Evolutionary conservation across 1,140 invertebrate species (phyloP).

Genomic region (Parasteatoda tepidariorum): DNA sequence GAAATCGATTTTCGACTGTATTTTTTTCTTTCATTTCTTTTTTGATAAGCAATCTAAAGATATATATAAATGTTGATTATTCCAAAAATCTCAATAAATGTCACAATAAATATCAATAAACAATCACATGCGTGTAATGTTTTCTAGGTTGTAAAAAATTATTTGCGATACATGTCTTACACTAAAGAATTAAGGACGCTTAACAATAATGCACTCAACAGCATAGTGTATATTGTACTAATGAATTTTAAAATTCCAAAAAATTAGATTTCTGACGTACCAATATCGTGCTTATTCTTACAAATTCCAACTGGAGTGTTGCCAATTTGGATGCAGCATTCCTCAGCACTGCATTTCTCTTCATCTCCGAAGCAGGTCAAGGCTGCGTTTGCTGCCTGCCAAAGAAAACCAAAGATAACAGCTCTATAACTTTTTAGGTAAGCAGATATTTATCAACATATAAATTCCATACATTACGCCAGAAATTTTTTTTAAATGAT

Average conservation of each 20-base stretch:
- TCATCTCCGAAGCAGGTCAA: slow-evolving; percentile 24
- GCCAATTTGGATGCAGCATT: slow-evolving; percentile 23
- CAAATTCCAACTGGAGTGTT: slow-evolving; percentile 9
- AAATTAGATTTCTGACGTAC: not conserved
- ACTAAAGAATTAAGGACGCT: not conserved
- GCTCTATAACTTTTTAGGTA: not conserved
- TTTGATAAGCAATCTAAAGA: no score
- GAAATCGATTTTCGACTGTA: no score
- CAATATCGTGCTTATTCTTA: slow-evolving; percentile 14
- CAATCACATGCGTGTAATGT: not conserved
- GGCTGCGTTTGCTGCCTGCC: slow-evolving; percentile 18
- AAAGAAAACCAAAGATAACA: no score
- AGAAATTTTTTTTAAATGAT: not conserved
- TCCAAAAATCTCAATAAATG: not conserved
- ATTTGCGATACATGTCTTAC: not conserved
- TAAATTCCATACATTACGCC: not conserved
- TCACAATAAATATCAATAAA: no score
- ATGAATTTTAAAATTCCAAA: no score
- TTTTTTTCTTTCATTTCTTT: no score
- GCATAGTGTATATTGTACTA: no score
- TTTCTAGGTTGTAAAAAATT: not conserved
- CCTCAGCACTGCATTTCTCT: slow-evolving; percentile 1
- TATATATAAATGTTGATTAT: no score
- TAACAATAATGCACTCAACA: no score
- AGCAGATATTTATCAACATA: no score